Base-by-base conservation (phyloP, 2,888 invertebrate species). In the Lasioglossum pauxillum region DNA sequence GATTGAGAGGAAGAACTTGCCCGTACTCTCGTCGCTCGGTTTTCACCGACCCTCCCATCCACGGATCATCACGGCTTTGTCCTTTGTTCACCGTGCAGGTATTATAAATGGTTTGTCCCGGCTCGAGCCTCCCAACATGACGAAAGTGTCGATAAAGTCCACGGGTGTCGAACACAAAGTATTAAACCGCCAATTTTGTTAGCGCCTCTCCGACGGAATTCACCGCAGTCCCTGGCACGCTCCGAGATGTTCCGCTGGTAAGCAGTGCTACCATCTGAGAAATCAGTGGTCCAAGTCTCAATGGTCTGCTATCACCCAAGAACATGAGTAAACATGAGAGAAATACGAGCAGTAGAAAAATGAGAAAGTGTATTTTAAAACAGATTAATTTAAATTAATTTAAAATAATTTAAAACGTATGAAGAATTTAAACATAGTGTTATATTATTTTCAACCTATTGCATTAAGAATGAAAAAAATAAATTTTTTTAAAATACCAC, bases 1-100 rank as follows among this genome's bases (percentile, higher is more conserved):
- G 81, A 73, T 75, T 19, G 69, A 7, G 35, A 31, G 23, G 60
- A 44, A 53, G 44, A 60, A 74, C 49, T 49, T 16, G 46, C 46
- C 27, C 44, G 46, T 27, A 19, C 49, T 71, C n/a, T 71, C 38
- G 41, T 41, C 41, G 41, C n/a, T 14, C 49, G 19, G 27, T 46
- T 46, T 31, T 14, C 27, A 27, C 46, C 23, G 5, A 19, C 3
- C 2, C 23, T n/a, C 57, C 10, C 44, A 31, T 73, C 31, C 35
- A 35, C 19, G 19, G 31, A 64, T 16, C 2, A 64, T 19, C 64
- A 19, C 31, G 23, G 23, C n/a, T 38, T 41, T 71, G 71, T 41
- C 41, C 41, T 71, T 44, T n/a, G 7, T 41, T 71, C 41, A 8
- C 64, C 64, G 64, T 35, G 19, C 41, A 14, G 12, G 38, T 71